Evolutionary conservation across 2,113 vertebrate genomes (phyloP).

Genomic region (Hystrix brachyura): DNA sequence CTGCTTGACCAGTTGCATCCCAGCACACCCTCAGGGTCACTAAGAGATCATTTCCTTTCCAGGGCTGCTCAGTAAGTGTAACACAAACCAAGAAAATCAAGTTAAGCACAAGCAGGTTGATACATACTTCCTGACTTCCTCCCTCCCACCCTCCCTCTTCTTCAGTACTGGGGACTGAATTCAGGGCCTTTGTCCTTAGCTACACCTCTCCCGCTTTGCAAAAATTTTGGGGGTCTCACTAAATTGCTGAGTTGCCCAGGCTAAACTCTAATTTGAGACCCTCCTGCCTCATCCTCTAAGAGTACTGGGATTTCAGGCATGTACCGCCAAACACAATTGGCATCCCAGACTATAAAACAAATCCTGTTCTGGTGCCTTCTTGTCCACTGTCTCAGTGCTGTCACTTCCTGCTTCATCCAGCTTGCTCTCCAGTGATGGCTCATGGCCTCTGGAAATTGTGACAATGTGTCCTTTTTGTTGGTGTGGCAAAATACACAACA

Average conservation of each 20-base stretch:
- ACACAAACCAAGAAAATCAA: constrained; percentile 3
- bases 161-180: not conserved
- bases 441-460: too few species aligned
- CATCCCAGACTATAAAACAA: too few species aligned
- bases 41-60: not conserved
- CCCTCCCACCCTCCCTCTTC: not conserved
- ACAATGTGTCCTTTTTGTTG: too few species aligned
- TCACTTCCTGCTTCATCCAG: too few species aligned
- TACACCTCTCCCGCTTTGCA: not conserved
- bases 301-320: not conserved
- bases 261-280: not conserved
- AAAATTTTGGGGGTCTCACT: not conserved
- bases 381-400: too few species aligned
- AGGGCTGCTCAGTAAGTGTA: not conserved
- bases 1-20: not conserved
- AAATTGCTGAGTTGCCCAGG: not conserved
- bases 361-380: too few species aligned
- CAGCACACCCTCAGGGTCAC: not conserved
- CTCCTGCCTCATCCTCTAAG: not conserved
- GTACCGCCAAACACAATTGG: too few species aligned
- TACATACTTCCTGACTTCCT: not conserved
- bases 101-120: not conserved
- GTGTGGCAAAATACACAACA: too few species aligned
- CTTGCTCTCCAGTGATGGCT: too few species aligned
- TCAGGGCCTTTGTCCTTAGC: not conserved